Base-by-base conservation (phyloP, 2,888 invertebrate genomes). In the Chelonus formosanus region DNA sequence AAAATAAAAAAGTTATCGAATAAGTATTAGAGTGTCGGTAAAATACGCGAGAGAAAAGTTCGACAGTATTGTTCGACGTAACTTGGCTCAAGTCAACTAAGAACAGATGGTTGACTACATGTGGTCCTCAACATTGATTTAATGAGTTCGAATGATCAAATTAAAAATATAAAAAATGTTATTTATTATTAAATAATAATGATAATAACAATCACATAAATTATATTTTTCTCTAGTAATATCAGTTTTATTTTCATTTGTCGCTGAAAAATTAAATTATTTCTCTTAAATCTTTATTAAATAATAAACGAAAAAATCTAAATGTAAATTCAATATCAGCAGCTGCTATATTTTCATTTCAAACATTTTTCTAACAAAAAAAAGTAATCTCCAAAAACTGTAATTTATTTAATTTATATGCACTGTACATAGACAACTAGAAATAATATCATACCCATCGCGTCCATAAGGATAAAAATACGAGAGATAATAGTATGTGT, bases 41-140 rank as follows among this genome's bases (percentile, higher is more conserved):
- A 66, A 66, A 66, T 66, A 66, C 65, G 50, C 40, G 65, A 60
- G 65, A 55, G 61, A 55, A 61, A 66, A 66, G 56, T 61, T 66
- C 56, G 43, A 31, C 10, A 60, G 60, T 55, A 66, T 66, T 55
- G 65, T 61, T 66, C 55, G 50, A 53, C 52, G 59, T 40, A 61
- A 66, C 55, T 66, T 66, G 61, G 65, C 61, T 48, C 56, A 50
- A 61, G 55, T 61, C 61, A 45, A 20, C 65, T 32, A 52, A 54
- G 61, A 66, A 61, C 65, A 66, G 65, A 66, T 66, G 65, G 65
- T 48, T 61, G 44, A 61, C 65, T 66, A 55, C 65, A 66, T 60
- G 61, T 61, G 55, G 44, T 45, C 34, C 50, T 20, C 20, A 20
- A 20, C 20, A 20, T 20, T 20, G 1, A 20, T 20, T 20, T 2